These are phyloP conservation scores for Philopotamus ludificatus DNA, from an alignment of 1,140 invertebrate species.

Conservation along the genomic window DNA sequence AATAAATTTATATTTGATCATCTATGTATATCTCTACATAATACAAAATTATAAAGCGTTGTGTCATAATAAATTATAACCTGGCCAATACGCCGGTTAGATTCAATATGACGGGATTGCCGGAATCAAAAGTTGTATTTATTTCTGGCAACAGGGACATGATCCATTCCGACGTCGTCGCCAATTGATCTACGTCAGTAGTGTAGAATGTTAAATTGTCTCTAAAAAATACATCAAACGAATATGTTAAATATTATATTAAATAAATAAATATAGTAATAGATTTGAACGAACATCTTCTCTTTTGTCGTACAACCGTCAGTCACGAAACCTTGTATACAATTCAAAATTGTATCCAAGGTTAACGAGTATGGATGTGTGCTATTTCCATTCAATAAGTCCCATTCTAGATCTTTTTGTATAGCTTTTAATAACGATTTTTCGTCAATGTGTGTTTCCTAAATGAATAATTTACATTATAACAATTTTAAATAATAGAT, in stretches of 20 bases:
- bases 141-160: slow-evolving; percentile 3
- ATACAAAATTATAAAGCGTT: too few relatives aligned
- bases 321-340: slow-evolving; percentile 47
- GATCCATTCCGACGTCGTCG: neutral
- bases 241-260: neutral
- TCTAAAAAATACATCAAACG: neutral
- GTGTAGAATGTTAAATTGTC: neutral
- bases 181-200: neutral
- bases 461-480: too few relatives aligned
- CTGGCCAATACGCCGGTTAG: slow-evolving; percentile 11
- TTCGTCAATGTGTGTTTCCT: slow-evolving; percentile 50
- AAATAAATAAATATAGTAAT: neutral
- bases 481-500: too few relatives aligned
- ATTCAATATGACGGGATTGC: slow-evolving; percentile 11
- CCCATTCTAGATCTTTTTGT: slow-evolving; percentile 55
- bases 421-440: slow-evolving; percentile 51
- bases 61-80: slow-evolving; percentile 16
- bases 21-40: too few relatives aligned
- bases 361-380: slow-evolving; percentile 62
- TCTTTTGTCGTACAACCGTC: slow-evolving; percentile 45
- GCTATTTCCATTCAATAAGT: slow-evolving; percentile 44
- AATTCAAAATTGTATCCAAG: slow-evolving; percentile 56
- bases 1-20: too few relatives aligned
- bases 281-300: slow-evolving; percentile 46
- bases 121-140: neutral